Evolutionary conservation across 2,113 vertebrate species (phyloP).

Genomic region (Melospiza georgiana): DNA sequence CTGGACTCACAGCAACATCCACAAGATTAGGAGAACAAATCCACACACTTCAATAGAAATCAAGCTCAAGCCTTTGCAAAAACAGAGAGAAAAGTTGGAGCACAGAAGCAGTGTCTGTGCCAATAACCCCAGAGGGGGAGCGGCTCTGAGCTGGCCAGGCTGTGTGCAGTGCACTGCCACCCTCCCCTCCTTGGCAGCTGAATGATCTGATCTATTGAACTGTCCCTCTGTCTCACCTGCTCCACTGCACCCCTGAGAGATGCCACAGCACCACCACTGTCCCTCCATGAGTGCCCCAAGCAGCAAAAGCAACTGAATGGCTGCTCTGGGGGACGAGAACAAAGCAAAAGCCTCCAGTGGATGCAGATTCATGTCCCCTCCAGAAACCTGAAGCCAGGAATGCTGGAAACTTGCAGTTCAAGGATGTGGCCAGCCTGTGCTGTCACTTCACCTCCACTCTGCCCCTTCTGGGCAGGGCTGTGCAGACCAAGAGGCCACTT

Average conservation of each 20-base stretch:
- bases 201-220: neutral
- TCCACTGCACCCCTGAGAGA: neutral
- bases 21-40: neutral
- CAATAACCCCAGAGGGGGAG: neutral
- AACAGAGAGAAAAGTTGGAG: fast-evolving
- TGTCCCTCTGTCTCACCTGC: neutral
- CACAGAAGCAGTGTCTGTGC: neutral
- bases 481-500: neutral
- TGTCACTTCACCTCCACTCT: neutral
- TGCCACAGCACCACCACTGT: neutral
- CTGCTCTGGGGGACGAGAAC: neutral
- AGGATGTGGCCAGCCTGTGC: neutral
- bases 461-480: neutral
- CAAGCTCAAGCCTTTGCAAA: neutral
- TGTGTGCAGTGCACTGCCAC: neutral
- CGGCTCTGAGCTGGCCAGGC: neutral
- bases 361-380: neutral
- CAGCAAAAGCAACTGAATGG: neutral
- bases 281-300: neutral
- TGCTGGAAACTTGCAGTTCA: neutral
- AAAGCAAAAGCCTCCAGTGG: neutral
- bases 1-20: neutral
- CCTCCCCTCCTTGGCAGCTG: neutral
- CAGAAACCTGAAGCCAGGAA: neutral
- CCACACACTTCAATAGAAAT: neutral